Evolutionary conservation across 35 echinoderm and acorn worm species (phyloP), one percentile per base, ranked within the genome.

Genomic region (Eucidaris tribuloides): DNA sequence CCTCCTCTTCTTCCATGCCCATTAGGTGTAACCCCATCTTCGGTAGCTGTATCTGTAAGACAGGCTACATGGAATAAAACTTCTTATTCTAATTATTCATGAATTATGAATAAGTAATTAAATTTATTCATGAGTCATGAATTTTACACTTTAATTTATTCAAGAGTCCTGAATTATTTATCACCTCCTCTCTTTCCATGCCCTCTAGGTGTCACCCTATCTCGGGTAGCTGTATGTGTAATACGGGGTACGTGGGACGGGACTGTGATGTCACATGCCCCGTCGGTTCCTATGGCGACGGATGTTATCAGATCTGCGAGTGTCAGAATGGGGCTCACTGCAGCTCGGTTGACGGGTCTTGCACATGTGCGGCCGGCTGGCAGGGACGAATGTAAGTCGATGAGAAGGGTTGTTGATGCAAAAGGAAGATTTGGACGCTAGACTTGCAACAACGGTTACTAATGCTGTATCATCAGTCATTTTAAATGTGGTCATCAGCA

Each of bases 241-340:
- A 79, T 13, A 63, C 83, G 49, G 96, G 96, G 14, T 99, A 71
- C 38, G 60, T 90, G 5, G 96, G 96, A 45, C 22, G 39, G 41
- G 49, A 81, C 9, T 99, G 96, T 59, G 68, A 80, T 13, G 59
- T 59, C 13, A 80, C 65, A 28, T 96, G 93, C 66, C 56, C 77
- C 20, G 32, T 54, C 18, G 80, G 80, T 79, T 82, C 60, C 5
- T 96, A 91, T 62, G 93, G 93, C 35, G 36, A 35, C 15, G 83
- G 86, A 22, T 96, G 93, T 52, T 68, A 83, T 71, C 58, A 84
- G 38, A 54, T 76, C 18, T 96, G 93, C 78, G 72, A 88, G 22
- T 96, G 93, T 84, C 45, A 80, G 57, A 84, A 96, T 65, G 89
- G 89, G 13, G 89, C 89, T 18, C 80, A 66, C 15, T 96, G 93